Conservation (phyloP, 1,140 invertebrate species). For the Cardiocondyla obscurior region DNA sequence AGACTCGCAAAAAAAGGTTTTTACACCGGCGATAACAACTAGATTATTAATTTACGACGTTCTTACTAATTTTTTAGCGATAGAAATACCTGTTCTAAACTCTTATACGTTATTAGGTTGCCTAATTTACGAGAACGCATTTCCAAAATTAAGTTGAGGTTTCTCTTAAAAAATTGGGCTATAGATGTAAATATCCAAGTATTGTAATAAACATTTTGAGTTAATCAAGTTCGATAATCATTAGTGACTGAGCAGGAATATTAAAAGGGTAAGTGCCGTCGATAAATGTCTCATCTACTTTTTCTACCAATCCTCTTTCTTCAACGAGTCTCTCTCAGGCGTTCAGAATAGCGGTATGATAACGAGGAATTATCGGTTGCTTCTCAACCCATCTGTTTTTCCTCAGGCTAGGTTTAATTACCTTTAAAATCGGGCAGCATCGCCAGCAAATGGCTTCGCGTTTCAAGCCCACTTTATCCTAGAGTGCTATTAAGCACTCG, state of each 20-base stretch:
- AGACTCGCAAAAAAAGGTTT: constrained; percentile 13
- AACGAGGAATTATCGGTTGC: constrained; percentile 55
- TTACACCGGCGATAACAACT: constrained; percentile 6
- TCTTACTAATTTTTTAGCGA: background rate
- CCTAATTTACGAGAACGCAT: background rate
- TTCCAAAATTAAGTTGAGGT: background rate
- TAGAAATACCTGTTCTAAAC: too few species aligned
- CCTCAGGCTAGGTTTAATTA: constrained; percentile 65
- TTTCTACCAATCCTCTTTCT: constrained; percentile 41
- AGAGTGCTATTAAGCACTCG: constrained; percentile 69
- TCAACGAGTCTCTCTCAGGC: constrained; percentile 52
- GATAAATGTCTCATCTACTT: constrained; percentile 50
- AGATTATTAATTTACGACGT: constrained; percentile 6
- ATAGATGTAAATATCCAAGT: background rate
- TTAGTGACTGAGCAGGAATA: background rate
- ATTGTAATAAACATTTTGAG: background rate
- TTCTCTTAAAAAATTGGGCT: background rate
- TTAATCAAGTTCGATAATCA: background rate
- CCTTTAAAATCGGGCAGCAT: constrained; percentile 69
- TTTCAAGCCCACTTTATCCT: constrained; percentile 66
- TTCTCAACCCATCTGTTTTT: constrained; percentile 60
- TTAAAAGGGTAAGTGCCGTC: constrained; percentile 29
- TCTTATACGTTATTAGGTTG: background rate
- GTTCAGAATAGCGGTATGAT: constrained; percentile 47
- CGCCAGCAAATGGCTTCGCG: constrained; percentile 62